Conservation (phyloP, 2,113 vertebrate genomes). For the Lathamus discolor region DNA sequence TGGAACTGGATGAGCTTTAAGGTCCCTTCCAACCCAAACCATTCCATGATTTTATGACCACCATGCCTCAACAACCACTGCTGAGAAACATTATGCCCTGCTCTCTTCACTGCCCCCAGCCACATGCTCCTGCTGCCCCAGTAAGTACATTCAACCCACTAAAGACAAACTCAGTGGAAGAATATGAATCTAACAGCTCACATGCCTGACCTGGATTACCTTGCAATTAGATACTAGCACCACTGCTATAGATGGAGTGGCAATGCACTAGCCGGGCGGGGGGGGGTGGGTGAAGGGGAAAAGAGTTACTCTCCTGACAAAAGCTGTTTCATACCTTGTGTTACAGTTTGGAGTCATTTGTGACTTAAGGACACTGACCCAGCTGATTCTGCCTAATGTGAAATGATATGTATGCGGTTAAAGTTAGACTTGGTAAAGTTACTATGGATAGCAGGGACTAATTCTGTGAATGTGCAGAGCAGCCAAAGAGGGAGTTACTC, state of each 20-base stretch:
- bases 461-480: background rate
- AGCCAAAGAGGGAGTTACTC: background rate
- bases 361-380: background rate
- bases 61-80: rapidly evolving
- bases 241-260: background rate
- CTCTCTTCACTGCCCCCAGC: background rate
- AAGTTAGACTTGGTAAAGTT: background rate
- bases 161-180: background rate
- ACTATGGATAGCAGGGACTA: background rate
- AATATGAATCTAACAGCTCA: background rate
- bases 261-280: rapidly evolving
- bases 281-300: too few species aligned
- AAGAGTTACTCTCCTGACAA: background rate
- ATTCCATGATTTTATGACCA: background rate
- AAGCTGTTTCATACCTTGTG: background rate
- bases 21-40: background rate
- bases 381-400: background rate
- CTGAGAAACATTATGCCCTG: background rate
- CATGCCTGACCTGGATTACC: background rate
- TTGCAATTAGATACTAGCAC: background rate
- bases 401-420: background rate
- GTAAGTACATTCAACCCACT: background rate
- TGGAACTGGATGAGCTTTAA: background rate
- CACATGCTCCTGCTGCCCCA: background rate
- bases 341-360: background rate